Percentiles rank a stretch among this genome's conserved stretches.
Conservation (phyloP, 1,140 invertebrate species). For the Helicorthomorpha holstii region DNA sequence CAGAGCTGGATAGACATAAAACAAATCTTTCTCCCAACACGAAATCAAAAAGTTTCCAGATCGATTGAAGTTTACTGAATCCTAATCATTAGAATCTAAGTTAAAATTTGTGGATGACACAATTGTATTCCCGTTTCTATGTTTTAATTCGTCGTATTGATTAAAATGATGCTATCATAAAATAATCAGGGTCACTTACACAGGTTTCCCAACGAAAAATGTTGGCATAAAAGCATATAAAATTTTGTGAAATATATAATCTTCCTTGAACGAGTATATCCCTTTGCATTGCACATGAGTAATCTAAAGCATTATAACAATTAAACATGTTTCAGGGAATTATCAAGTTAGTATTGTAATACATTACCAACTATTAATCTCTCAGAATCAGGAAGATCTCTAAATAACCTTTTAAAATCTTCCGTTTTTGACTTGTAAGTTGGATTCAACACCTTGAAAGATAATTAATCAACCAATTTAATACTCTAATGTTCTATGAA, state of each 20-base stretch:
- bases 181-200: conserved; percentile 21
- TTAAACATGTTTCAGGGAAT: not conserved
- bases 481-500: not conserved
- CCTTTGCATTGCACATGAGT: conserved; percentile 87
- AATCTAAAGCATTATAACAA: conserved; percentile 43
- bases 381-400: conserved; percentile 76
- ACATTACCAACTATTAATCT: conserved; percentile 74
- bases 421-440: conserved; percentile 83
- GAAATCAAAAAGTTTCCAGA: too few relatives aligned
- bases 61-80: too few relatives aligned
- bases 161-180: not conserved
- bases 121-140: too few relatives aligned
- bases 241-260: conserved; percentile 81
- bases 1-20: too few relatives aligned
- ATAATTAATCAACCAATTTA: not conserved
- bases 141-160: too few relatives aligned
- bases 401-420: conserved; percentile 83
- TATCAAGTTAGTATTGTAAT: not conserved
- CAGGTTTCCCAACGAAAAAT: conserved; percentile 86
- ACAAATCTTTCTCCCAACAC: too few relatives aligned
- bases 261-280: conserved; percentile 84
- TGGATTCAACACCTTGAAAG: conserved; percentile 52
- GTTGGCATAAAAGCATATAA: conserved; percentile 87
- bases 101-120: too few relatives aligned
- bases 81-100: too few relatives aligned